Conservation (phyloP, 2,797 vertebrate genomes). For the Delichon dasypus region DNA sequence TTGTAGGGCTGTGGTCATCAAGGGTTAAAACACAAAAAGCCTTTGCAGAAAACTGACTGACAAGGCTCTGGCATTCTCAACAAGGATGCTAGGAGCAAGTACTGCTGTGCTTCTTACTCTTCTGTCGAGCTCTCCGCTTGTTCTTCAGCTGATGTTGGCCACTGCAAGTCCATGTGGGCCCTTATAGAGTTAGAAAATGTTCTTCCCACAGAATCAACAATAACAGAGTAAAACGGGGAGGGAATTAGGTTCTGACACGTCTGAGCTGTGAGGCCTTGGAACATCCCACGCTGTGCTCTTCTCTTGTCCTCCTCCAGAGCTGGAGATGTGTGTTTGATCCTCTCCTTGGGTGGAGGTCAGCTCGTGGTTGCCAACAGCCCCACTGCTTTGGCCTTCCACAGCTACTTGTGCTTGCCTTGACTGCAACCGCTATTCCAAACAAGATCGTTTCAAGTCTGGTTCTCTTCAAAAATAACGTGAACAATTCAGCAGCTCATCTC, state of each 20-base stretch:
- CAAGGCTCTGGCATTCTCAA: not conserved
- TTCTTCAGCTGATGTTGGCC: not conserved
- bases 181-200: not conserved
- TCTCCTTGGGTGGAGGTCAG: not conserved
- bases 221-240: not conserved
- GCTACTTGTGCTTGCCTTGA: not conserved
- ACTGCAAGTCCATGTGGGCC: not conserved
- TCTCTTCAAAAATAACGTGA: not conserved
- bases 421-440: rapidly evolving
- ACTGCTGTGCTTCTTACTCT: not conserved
- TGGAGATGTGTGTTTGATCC: not conserved
- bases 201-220: not conserved
- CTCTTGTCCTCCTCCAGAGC: not conserved
- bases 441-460: not conserved
- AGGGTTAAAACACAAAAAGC: not conserved
- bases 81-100: not conserved
- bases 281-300: not conserved
- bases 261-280: not conserved
- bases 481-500: not conserved
- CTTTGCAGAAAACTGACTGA: not conserved
- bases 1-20: not conserved
- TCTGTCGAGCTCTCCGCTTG: not conserved
- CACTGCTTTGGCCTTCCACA: not conserved
- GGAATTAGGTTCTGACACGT: not conserved
- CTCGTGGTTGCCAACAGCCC: not conserved